Evolutionary conservation across 2,888 invertebrate species (phyloP).

Genomic region (Drosophila merina): DNA sequence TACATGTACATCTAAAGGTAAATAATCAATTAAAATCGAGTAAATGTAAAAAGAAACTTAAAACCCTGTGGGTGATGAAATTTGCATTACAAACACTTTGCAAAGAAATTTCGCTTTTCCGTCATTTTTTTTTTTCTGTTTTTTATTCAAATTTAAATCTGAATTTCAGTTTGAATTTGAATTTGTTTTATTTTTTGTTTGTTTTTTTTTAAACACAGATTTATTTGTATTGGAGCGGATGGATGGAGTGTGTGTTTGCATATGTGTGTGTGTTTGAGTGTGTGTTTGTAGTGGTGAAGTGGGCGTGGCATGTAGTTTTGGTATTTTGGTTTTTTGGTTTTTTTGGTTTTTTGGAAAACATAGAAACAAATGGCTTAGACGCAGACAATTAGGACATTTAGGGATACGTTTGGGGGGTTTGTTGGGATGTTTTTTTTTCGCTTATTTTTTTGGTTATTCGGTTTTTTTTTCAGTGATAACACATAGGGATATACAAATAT

Average conservation of each 20-base stretch:
- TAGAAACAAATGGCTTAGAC: constrained; percentile 90
- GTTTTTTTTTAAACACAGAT: constrained; percentile 69
- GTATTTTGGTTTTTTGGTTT: constrained; percentile 48
- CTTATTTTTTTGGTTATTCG: constrained; percentile 28
- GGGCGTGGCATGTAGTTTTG: constrained; percentile 25
- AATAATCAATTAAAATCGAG: constrained; percentile 22
- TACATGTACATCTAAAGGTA: constrained; percentile 18
- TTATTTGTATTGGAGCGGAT: constrained; percentile 56
- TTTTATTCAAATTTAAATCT: background rate
- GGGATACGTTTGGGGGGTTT: constrained; percentile 83
- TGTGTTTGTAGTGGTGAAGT: constrained; percentile 33
- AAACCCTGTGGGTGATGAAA: constrained; percentile 42
- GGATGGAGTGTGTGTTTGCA: constrained; percentile 63
- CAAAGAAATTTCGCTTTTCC: constrained; percentile 49
- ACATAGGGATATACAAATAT: constrained; percentile 80
- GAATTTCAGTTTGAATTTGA: no score
- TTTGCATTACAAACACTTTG: constrained; percentile 69
- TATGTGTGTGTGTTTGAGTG: constrained; percentile 64
- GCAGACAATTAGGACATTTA: constrained; percentile 90
- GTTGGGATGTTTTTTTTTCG: constrained; percentile 39
- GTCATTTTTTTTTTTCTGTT: constrained; percentile 43
- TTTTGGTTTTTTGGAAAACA: constrained; percentile 79
- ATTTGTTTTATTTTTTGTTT: constrained; percentile 37
- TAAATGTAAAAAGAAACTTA: constrained; percentile 26
- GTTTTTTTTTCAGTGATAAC: constrained; percentile 81